A percentile compares a stretch with the other conserved stretches of the same genome.
Evolutionary conservation across 2,888 invertebrate species (phyloP).

Genomic region (Cephus nigrinus): DNA sequence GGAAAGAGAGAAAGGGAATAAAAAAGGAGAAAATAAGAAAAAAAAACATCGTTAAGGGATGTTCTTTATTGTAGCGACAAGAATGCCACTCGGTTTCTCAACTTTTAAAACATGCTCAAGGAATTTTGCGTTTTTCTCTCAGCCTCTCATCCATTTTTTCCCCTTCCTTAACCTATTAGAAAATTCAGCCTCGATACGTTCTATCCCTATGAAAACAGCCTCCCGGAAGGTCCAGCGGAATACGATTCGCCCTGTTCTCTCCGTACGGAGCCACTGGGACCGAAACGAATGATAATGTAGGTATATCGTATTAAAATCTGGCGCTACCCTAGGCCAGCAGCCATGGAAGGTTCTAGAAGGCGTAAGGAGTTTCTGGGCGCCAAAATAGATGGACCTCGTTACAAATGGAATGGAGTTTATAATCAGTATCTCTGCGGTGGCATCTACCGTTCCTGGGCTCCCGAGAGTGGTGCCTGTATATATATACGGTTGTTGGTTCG

Average conservation of each 20-base stretch:
- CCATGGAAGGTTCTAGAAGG: background rate
- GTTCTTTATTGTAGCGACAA: background rate
- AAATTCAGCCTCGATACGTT: background rate
- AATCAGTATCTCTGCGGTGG: slow-evolving; percentile 63
- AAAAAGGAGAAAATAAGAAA: slow-evolving; percentile 2
- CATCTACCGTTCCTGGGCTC: slow-evolving; percentile 51
- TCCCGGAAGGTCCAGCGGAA: background rate
- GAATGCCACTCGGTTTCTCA: background rate
- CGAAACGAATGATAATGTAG: slow-evolving; percentile 57
- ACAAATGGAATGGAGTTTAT: slow-evolving; percentile 66
- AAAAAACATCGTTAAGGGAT: slow-evolving; percentile 5
- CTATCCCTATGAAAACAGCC: background rate
- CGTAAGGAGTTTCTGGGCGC: slow-evolving; percentile 52
- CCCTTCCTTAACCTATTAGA: background rate
- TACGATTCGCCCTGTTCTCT: background rate
- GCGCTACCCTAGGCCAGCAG: slow-evolving; percentile 49
- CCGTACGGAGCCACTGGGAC: slow-evolving; percentile 15
- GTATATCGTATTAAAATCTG: slow-evolving; percentile 60
- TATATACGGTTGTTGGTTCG: slow-evolving; percentile 5
- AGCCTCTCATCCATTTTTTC: background rate
- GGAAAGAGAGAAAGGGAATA: background rate
- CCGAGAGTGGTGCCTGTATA: slow-evolving; percentile 12
- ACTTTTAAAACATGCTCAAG: background rate
- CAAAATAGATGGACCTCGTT: slow-evolving; percentile 66
- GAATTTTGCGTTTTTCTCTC: background rate